phyloP scores from a whole-genome alignment of 1,140 invertebrate species.

The Neodiprion fabricii region DNA sequence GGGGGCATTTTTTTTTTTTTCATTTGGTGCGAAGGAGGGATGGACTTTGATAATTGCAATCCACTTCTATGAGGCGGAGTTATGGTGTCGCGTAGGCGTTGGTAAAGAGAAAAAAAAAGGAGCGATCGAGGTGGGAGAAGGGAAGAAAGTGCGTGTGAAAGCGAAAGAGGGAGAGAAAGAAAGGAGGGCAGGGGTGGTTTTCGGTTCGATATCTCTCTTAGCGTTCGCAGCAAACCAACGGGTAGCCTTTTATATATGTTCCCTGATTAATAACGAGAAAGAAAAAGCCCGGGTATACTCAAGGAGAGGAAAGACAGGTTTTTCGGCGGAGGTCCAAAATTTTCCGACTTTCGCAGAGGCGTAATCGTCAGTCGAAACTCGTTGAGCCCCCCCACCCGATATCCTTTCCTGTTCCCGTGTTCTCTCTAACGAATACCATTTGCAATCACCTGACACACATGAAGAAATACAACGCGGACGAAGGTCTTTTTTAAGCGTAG shows the following conservation, averaged over 20 bases:
- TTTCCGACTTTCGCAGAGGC: background rate
- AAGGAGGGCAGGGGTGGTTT: conserved; percentile 13
- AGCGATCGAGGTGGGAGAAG: conserved; percentile 19
- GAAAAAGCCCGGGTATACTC: background rate
- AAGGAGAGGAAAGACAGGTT: background rate
- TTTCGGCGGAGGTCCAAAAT: conserved; percentile 1
- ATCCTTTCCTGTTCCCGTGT: conserved; percentile 37
- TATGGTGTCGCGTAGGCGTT: conserved; percentile 3
- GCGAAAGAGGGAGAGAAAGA: too few relatives aligned
- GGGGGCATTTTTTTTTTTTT: background rate
- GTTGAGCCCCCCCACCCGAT: conserved; percentile 19
- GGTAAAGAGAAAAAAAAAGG: conserved; percentile 20
- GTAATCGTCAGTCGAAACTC: too few relatives aligned
- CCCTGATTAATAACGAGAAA: background rate
- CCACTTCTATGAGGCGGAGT: conserved; percentile 35
- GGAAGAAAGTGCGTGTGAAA: background rate
- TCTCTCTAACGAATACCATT: background rate
- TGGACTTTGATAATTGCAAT: conserved; percentile 51
- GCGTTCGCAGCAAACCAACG: conserved; percentile 28
- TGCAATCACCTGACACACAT: background rate
- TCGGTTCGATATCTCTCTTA: conserved; percentile 38
- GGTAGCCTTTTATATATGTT: background rate
- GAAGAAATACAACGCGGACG: too few relatives aligned
- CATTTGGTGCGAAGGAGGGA: conserved; percentile 14
- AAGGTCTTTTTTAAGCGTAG: too few relatives aligned